These are phyloP conservation scores for Tenthredo livida DNA, from an alignment of 2,888 invertebrate species.

Conservation along the genomic window DNA sequence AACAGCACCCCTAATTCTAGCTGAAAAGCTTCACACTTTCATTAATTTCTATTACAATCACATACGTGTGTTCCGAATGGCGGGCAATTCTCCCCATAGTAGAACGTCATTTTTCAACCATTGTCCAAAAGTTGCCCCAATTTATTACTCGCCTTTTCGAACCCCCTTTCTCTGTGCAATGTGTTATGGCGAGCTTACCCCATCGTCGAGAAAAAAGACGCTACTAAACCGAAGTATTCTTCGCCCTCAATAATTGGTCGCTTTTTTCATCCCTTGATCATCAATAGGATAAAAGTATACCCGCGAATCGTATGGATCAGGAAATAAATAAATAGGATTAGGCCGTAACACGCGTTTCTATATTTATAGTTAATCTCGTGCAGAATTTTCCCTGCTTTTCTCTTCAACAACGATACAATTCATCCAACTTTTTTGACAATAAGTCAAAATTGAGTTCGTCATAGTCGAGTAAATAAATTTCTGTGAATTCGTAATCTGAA, in stretches of 20 bases:
- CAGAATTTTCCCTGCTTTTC: neutral
- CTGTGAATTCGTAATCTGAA: neutral
- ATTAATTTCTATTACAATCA: neutral
- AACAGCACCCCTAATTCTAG: neutral
- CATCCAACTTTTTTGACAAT: neutral
- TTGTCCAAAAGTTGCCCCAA: constrained; percentile 45
- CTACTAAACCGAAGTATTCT: neutral
- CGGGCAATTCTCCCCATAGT: neutral
- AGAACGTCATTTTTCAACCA: constrained; percentile 22
- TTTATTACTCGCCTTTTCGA: constrained; percentile 13
- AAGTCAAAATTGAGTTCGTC: neutral
- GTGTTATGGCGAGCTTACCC: neutral
- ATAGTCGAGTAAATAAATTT: neutral
- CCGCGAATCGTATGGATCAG: neutral
- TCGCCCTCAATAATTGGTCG: constrained; percentile 13
- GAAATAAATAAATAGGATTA: neutral
- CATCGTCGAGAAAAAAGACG: neutral
- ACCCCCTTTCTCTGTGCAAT: neutral
- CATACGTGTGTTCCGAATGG: neutral
- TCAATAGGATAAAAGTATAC: neutral
- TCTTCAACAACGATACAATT: neutral
- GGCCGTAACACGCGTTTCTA: neutral
- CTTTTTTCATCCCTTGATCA: constrained; percentile 2
- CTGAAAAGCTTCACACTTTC: neutral
- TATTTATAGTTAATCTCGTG: neutral